Conservation (phyloP, 2,888 invertebrate species). For the Pyralis farinalis region DNA sequence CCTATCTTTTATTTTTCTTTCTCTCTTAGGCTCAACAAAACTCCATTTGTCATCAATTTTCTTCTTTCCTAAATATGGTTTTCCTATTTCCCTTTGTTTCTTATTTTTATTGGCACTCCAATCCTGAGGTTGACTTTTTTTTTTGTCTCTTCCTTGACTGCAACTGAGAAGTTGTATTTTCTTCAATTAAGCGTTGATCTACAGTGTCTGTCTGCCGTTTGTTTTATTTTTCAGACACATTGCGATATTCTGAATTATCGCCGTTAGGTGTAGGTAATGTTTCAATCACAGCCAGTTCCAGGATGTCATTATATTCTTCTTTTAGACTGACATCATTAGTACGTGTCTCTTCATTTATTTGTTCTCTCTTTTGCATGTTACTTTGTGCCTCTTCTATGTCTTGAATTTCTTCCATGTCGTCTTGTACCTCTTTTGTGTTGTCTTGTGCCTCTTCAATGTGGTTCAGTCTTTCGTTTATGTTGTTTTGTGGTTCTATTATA, state of each 20-base stretch:
- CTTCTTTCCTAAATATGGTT: slow-evolving; percentile 11
- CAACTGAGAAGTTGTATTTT: slow-evolving; percentile 1
- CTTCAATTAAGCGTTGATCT: neutral
- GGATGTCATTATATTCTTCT: neutral
- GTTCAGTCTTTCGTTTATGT: neutral
- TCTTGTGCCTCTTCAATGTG: neutral
- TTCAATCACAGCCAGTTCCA: neutral
- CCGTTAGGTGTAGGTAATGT: neutral
- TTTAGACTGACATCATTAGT: neutral
- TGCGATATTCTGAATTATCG: neutral
- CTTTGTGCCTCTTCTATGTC: neutral
- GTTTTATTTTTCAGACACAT: neutral
- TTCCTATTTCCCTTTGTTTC: slow-evolving; percentile 8
- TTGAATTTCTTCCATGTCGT: neutral
- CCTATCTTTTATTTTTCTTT: slow-evolving; percentile 4
- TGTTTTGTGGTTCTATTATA: neutral
- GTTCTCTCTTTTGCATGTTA: neutral
- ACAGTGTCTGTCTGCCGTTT: neutral
- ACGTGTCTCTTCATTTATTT: neutral
- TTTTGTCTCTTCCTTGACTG: slow-evolving; percentile 9
- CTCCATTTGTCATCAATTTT: slow-evolving; percentile 9
- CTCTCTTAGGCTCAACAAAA: slow-evolving; percentile 5
- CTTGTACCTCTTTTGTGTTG: neutral
- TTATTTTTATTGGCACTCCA: slow-evolving; percentile 9
- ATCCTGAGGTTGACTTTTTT: slow-evolving; percentile 7